A percentile compares a stretch with the other conserved stretches of the same genome.
Conservation (phyloP, 64 coral and sea anemone genomes). For the Porites australiensis region DNA sequence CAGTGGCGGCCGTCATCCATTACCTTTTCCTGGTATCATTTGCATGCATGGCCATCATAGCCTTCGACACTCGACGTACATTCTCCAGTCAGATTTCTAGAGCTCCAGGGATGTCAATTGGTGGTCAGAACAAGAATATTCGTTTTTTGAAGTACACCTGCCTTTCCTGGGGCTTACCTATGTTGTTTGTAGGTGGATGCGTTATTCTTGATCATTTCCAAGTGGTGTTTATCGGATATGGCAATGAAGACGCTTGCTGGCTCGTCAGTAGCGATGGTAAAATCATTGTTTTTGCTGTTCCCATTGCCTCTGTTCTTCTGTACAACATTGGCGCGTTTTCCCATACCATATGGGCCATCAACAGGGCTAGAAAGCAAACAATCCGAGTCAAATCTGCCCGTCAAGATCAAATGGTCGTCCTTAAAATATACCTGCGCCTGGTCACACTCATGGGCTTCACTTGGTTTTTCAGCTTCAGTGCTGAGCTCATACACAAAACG, state of each 20-base stretch:
- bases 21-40: conserved; percentile 92
- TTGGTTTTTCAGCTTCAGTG: conserved; percentile 91
- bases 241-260: conserved; percentile 76
- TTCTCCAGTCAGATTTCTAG: conserved; percentile 57
- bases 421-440: conserved; percentile 87
- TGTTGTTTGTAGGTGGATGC: conserved; percentile 66
- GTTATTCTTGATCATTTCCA: conserved; percentile 69
- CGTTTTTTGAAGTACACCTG: conserved; percentile 67
- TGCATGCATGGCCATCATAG: conserved; percentile 82
- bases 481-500: conserved; percentile 65
- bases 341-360: conserved; percentile 79
- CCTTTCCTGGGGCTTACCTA: conserved; percentile 83
- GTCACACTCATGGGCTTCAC: conserved; percentile 96
- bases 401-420: conserved; percentile 38
- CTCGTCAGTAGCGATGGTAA: conserved; percentile 69
- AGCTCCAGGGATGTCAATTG: conserved; percentile 16
- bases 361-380: conserved; percentile 61
- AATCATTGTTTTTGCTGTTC: conserved; percentile 70
- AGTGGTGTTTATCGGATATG: conserved; percentile 82
- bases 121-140: not conserved
- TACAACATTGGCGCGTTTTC: conserved; percentile 89
- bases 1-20: conserved; percentile 71
- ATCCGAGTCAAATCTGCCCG: conserved; percentile 50
- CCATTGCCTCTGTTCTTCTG: conserved; percentile 57
- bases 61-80: conserved; percentile 78